Evolutionary conservation across 2,797 vertebrate genomes (phyloP), one percentile per base, ranked within the genome.

Genomic region (Mormyrops attenuatus): DNA sequence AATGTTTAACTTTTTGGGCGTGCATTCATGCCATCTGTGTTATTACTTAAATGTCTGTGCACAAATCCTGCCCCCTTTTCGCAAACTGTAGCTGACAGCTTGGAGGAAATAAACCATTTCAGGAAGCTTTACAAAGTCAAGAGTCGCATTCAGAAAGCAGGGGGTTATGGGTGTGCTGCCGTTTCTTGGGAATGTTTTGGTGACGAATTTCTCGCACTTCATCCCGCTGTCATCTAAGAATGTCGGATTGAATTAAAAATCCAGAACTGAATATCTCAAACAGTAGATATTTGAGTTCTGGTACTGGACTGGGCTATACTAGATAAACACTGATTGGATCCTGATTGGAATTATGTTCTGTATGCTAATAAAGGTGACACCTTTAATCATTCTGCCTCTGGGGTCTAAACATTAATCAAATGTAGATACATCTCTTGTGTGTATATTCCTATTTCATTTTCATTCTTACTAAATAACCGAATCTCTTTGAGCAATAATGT

Each of bases 291-390:
- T 85, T 50, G 5, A 86, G 52, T 49, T 86, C 22, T 55, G 85
- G 52, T 86, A 49, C 50, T 86, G 85, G 85, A 52, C n/a, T 86
- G 49, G 9, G 11, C 50, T 86, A 38, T 15, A 52, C 49, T 52
- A 26, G 26, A 85, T 85, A 34, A 50, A 50, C 49, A 49, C 84
- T 85, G 85, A 86, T 85, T 49, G 82, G 49, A 85, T 86, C 85
- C 50, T 55, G 47, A 82, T 82, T 47, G 41, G 41, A 86, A 86
- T 49, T 86, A 20, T 86, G 9, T 30, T 50, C 41, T 47, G 38
- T 34, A 30, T 86, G 49, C 49, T 13, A 86, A 8, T 86, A 17
- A 55, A 53, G 85, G 34, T 52, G 15, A 34, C 5, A 17, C 85
- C 38, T 82, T 82, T 44, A 82, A 47, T 82, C 77, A 80, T 80